Base-by-base conservation (phyloP, 1,140 invertebrate species). In the Drosophila carrolli region DNA sequence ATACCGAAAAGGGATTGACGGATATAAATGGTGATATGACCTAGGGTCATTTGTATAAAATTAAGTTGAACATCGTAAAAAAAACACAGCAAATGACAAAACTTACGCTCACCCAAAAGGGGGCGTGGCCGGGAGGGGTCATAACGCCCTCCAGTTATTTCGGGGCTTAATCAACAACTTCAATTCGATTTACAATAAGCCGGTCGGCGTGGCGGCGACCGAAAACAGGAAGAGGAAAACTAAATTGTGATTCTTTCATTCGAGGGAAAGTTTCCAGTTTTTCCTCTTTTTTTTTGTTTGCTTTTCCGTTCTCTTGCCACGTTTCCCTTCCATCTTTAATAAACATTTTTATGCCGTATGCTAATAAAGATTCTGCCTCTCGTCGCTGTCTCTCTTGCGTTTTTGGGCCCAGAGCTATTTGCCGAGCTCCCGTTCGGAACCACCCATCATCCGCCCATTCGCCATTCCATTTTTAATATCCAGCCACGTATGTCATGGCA, bases 1-100 rank as follows among this genome's bases (percentile, higher is more conserved):
- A 86, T 86, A 83, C 84, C 83, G 67, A 86, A 86, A 88, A 88
- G 84, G 83, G 84, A 88, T 88, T 89, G 84, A 88, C 84, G 84
- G 85, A 89, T 89, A 89, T 89, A 89, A 89, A 89, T 89, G 84
- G 80, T 89, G 84, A 89, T 84, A 90, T 89, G 84, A 89, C 84
- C 84, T 89, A 66, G 75, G 84, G 84, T 89, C 84, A 89, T 89
- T 89, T 89, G 84, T 89, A 89, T 89, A 89, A 89, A 89, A 89
- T 89, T 89, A 89, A 89, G 84, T 89, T 89, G 85, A 89, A 88
- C 84, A 78, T 89, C 85, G 84, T 89, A 89, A 90, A 89, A 89
- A 70, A 75, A 62, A 56, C 37, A 63, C 29, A 58, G 51, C 46
- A 37, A 74, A 75, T 73, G 55, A 60, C 70, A 73, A 60, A 76